Base-by-base conservation (phyloP, 2,888 invertebrate species). In the Drosophila pegasa region DNA sequence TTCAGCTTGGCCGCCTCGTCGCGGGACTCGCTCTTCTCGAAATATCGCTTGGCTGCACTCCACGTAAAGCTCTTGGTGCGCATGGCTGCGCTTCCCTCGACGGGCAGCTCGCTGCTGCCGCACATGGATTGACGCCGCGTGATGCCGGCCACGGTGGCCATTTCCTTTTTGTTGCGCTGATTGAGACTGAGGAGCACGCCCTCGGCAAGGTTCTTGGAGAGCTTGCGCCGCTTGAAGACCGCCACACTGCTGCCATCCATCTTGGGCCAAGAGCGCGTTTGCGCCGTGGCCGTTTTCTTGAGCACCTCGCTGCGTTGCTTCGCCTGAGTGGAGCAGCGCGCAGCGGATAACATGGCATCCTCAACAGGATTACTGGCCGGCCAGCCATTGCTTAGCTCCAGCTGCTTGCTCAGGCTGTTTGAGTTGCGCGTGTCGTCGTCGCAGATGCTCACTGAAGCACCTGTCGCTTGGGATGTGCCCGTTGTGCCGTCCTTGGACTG, bases 151-250 rank as follows among this genome's bases (percentile, higher is more conserved):
- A 80, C 77, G 0, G 88, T 78, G 25, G 75, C 80, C 74, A 85
- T 73, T 58, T 89, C 78, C 66, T 90, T 75, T 22, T 85, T 83
- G 61, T 55, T 75, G 75, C 88, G 79, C 55, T 89, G 87, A 62
- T 90, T 90, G 0, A 91, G 69, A 8, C 83, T 84, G 0, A 91
- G 65, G 0, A 91, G 59, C 74, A 93, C 91, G 20, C 93, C 92
- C 29, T 93, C 93, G 1, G 93, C 92, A 3, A 91, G 65, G 67
- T 88, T 89, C 58, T 81, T 92, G 2, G 93, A 92, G 3, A 95
- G 93, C 92, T 96, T 96, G 55, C 96, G 94, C 72, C 95, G 93
- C 78, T 96, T 96, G 59, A 95, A 94, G 7, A 94, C 93, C 18
- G 88, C 88, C 3, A 86, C 88, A 47, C 86, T 82, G 51, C 59